These are phyloP conservation scores for Pangasianodon gigas DNA, from an alignment of 2,113 vertebrate species.

Conservation along the genomic window DNA sequence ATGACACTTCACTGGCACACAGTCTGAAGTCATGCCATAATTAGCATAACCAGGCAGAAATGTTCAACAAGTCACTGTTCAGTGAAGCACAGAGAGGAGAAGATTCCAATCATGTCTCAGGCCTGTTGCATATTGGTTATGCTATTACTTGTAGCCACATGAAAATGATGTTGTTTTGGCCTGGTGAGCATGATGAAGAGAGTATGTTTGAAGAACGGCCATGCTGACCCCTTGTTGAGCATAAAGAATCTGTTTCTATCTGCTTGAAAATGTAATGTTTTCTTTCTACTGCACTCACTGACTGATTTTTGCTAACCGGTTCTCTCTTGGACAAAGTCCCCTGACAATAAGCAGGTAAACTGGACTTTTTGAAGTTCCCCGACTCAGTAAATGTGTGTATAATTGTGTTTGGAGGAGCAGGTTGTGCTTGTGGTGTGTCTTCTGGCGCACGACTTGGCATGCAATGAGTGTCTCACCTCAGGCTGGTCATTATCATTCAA, in stretches of 20 bases:
- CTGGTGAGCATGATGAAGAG: background rate
- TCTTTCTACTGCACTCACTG: background rate
- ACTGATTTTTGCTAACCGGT: background rate
- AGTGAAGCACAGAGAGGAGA: constrained; percentile 45
- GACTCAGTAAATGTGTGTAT: background rate
- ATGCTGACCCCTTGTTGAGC: background rate
- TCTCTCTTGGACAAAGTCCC: background rate
- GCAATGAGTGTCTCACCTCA: constrained; percentile 43
- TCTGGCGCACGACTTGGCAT: constrained; percentile 32
- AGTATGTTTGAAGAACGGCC: background rate
- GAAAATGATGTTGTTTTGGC: constrained; percentile 9
- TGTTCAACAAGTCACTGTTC: constrained; percentile 54
- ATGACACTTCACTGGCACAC: constrained; percentile 45
- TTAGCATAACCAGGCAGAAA: constrained; percentile 53
- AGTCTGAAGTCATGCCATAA: constrained; percentile 51
- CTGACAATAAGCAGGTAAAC: background rate
- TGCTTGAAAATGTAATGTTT: background rate
- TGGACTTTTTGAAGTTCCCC: background rate
- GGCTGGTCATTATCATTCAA: constrained; percentile 64
- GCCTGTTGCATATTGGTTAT: constrained; percentile 29
- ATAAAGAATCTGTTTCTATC: background rate
- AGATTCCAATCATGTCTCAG: constrained; percentile 48
- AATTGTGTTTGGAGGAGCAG: no score
- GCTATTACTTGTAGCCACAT: constrained; percentile 11
- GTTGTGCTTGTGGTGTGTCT: constrained; percentile 26